Evolutionary conservation across 2,113 vertebrate species (phyloP).

Genomic region (Axis porcinus): DNA sequence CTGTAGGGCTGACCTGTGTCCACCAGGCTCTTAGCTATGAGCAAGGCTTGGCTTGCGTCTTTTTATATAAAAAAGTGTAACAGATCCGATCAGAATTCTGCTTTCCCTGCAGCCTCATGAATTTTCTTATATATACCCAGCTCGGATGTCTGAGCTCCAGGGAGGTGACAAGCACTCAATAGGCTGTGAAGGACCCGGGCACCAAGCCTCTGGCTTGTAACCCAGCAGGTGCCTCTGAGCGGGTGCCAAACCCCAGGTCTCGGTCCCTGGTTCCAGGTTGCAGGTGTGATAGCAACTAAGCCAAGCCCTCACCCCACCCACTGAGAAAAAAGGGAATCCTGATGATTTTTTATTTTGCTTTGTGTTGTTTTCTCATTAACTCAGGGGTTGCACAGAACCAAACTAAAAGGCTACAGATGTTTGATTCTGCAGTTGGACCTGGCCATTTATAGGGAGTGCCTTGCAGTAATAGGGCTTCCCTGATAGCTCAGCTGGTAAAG

Average conservation of each 20-base stretch:
- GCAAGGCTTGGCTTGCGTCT: not conserved
- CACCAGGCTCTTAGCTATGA: not conserved
- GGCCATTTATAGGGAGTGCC: not conserved
- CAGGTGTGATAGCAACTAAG: too few relatives aligned
- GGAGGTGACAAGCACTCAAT: rapidly evolving
- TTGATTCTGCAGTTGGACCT: not conserved
- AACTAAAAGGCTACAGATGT: not conserved
- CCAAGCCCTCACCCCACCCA: not conserved
- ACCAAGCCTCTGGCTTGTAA: not conserved
- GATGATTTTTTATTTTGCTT: too few relatives aligned
- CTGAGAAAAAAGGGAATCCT: not conserved
- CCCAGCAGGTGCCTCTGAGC: not conserved
- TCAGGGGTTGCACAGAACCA: not conserved
- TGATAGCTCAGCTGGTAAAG: too few relatives aligned
- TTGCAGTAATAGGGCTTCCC: not conserved
- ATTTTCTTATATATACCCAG: not conserved
- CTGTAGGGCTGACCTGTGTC: not conserved
- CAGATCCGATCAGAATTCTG: not conserved
- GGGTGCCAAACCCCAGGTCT: not conserved
- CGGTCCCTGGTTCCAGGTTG: not conserved
- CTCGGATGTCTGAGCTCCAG: not conserved
- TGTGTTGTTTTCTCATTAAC: not conserved
- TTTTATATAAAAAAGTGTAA: not conserved
- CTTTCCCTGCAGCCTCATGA: not conserved
- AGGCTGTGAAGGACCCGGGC: too few relatives aligned